These are phyloP conservation scores for Ypsolopha scabrella DNA, from an alignment of 2,888 invertebrate species.

Conservation along the genomic window DNA sequence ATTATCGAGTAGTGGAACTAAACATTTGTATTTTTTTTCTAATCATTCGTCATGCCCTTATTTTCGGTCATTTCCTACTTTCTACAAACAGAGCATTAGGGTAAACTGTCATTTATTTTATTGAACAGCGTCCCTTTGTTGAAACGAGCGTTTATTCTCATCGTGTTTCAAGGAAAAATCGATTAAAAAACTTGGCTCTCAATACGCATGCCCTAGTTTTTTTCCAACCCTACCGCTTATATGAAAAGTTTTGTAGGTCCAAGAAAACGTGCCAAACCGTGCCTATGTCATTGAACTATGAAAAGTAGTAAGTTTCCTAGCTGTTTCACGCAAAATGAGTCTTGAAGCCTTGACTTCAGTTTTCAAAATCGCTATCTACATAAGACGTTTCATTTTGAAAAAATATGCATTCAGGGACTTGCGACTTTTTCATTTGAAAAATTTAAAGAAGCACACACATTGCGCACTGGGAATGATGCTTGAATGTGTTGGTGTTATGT, in stretches of 20 bases:
- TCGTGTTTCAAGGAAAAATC: constrained; percentile 36
- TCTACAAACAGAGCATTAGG: constrained; percentile 17
- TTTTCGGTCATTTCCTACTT: constrained; percentile 39
- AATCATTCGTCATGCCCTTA: constrained; percentile 38
- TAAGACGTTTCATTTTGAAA: constrained; percentile 49
- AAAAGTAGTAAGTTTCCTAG: constrained; percentile 14
- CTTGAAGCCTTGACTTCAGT: constrained; percentile 11
- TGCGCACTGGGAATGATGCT: constrained; percentile 23
- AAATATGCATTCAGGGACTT: constrained; percentile 10
- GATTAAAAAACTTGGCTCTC: constrained; percentile 26
- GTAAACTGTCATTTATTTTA: background rate
- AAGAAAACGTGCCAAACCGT: constrained; percentile 49
- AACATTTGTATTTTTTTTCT: constrained; percentile 14
- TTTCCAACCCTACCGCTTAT: constrained; percentile 19
- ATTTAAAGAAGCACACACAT: constrained; percentile 52
- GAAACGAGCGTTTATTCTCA: no score
- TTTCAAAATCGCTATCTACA: constrained; percentile 41
- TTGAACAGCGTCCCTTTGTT: background rate
- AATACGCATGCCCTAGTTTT: constrained; percentile 52
- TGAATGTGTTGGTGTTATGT: constrained; percentile 28
- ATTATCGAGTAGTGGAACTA: constrained; percentile 40
- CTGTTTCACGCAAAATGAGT: no score
- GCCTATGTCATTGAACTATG: constrained; percentile 56
- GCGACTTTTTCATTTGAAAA: constrained; percentile 19
- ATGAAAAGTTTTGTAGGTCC: constrained; percentile 52